Conservation (phyloP, 2,797 vertebrate genomes). For the Tauraco hartlaubi region DNA sequence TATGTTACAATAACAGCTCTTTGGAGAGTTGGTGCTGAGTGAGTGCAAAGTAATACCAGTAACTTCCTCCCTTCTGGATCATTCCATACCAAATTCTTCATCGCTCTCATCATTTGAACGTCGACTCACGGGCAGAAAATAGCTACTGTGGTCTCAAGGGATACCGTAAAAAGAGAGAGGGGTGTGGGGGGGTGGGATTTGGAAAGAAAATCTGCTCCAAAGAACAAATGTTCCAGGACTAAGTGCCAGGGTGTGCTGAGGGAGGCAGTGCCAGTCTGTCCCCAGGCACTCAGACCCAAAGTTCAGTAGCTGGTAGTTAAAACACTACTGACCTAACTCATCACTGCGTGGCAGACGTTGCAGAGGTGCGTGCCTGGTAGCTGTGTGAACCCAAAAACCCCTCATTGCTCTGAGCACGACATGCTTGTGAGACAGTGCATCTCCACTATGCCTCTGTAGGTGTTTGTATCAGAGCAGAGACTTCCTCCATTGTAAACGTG, state of each 20-base stretch:
- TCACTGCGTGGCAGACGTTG: not conserved
- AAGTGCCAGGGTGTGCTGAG: not conserved
- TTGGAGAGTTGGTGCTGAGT: constrained; percentile 30
- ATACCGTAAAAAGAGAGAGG: rapidly evolving
- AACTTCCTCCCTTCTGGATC: constrained; percentile 6
- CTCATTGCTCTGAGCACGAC: not conserved
- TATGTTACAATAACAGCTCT: constrained; percentile 50
- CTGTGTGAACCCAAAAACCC: not conserved
- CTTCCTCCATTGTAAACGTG: not conserved
- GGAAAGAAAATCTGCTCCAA: not conserved
- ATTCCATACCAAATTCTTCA: not conserved
- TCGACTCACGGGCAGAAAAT: constrained; percentile 19
- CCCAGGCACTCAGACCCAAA: not conserved
- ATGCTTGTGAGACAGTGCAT: not conserved
- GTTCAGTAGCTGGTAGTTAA: not conserved
- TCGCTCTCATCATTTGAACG: not conserved
- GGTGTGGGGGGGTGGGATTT: not conserved
- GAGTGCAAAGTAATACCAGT: constrained; percentile 48
- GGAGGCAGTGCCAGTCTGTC: not conserved
- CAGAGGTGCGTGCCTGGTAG: not conserved
- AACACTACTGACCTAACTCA: not conserved
- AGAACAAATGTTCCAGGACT: not conserved
- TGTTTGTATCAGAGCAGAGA: not conserved
- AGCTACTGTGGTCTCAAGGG: not conserved
- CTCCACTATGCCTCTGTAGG: not conserved